phyloP scores from a whole-genome alignment of 1,140 invertebrate species.

The Drosophila virilis region DNA sequence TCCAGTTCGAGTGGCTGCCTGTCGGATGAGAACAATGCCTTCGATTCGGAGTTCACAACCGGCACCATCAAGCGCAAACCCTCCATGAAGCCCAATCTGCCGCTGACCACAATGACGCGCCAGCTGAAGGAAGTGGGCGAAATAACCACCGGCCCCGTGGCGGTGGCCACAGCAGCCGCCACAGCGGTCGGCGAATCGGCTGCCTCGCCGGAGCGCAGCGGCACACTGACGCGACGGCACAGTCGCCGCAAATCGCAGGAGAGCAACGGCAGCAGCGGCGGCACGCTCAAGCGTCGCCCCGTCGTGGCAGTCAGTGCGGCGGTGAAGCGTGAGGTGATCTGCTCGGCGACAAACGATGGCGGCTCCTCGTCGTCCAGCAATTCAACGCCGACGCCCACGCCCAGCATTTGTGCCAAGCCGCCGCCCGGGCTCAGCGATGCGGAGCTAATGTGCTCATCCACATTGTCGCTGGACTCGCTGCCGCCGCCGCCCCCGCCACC shows the following conservation, averaged over 20 bases:
- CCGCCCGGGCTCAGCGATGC: conserved; percentile 54
- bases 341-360: conserved; percentile 35
- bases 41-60: conserved; percentile 90
- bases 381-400: conserved; percentile 79
- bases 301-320: conserved; percentile 18
- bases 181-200: conserved; percentile 26
- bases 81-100: conserved; percentile 95
- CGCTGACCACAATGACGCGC: conserved; percentile 94
- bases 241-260: conserved; percentile 86
- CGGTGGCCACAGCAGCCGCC: conserved; percentile 20
- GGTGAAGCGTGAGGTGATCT: conserved; percentile 39
- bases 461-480: conserved; percentile 90
- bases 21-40: conserved; percentile 92
- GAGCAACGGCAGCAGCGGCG: conserved; percentile 85
- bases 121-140: conserved; percentile 93
- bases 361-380: conserved; percentile 77
- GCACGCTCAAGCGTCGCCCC: conserved; percentile 86
- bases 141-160: conserved; percentile 78
- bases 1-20: conserved; percentile 92
- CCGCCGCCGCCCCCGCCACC: conserved; percentile 91
- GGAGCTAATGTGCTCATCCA: conserved; percentile 88
- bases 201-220: conserved; percentile 80
- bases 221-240: conserved; percentile 86
- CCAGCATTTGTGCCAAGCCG: conserved; percentile 76
- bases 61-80: conserved; percentile 95